Percentiles rank a stretch among this genome's conserved stretches.
These are phyloP conservation scores for Portevinia maculata DNA, from an alignment of 2,888 invertebrate species.

Conservation along the genomic window DNA sequence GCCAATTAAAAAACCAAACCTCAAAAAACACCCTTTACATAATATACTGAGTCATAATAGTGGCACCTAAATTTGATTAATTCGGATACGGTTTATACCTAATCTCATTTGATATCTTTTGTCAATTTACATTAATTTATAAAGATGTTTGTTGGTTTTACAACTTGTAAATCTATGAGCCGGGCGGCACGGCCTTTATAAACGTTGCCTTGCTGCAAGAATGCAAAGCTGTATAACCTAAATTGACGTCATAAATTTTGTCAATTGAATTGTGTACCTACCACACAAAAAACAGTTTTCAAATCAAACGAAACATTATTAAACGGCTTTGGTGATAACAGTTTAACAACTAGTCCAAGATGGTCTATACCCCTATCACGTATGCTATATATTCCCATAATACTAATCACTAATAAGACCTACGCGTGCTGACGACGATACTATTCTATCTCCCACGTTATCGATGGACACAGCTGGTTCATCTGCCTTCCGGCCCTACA, in stretches of 20 bases:
- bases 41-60: too few species aligned
- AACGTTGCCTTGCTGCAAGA: neutral
- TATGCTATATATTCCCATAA: neutral
- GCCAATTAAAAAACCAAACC: too few species aligned
- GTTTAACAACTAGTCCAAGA: neutral
- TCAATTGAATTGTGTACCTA: neutral
- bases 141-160: neutral
- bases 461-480: conserved; percentile 21
- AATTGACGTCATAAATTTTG: neutral
- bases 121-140: neutral
- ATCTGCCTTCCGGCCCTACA: neutral
- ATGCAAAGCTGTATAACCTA: neutral
- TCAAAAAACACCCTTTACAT: too few species aligned
- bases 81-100: too few species aligned
- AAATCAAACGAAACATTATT: neutral
- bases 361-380: conserved; percentile 14
- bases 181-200: neutral
- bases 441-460: neutral
- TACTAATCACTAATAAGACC: conserved; percentile 6
- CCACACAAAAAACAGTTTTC: neutral
- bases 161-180: neutral
- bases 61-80: too few species aligned
- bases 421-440: conserved; percentile 4
- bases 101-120: neutral
- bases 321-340: conserved; percentile 10